Percentiles rank a stretch among this genome's conserved stretches.
Conservation (phyloP, 2,113 vertebrate genomes). For the Ochotona curzoniae region DNA sequence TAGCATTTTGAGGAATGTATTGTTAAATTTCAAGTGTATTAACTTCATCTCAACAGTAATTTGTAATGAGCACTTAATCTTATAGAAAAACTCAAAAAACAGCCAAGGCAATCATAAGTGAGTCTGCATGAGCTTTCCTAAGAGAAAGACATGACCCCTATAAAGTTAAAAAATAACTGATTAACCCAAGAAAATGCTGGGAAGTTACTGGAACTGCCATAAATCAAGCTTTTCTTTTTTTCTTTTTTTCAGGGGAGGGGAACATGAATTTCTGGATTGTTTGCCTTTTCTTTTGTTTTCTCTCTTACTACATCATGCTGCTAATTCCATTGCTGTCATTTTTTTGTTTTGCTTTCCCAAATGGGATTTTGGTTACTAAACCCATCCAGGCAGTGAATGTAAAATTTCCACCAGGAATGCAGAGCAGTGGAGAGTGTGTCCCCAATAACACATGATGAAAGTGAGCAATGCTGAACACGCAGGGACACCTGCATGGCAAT, state of each 20-base stretch:
- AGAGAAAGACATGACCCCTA: conserved; percentile 74
- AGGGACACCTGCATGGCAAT: neutral
- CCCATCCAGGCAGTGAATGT: neutral
- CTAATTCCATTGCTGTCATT: neutral
- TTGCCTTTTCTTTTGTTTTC: neutral
- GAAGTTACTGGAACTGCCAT: conserved; percentile 61
- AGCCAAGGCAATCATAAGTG: conserved; percentile 48
- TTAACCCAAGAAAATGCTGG: conserved; percentile 80
- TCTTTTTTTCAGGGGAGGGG: too few species aligned
- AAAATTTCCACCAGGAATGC: conserved; percentile 43
- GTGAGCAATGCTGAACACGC: neutral
- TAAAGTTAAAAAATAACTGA: conserved; percentile 80
- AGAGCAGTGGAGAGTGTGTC: neutral
- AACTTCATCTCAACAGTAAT: conserved; percentile 45
- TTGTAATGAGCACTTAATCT: neutral
- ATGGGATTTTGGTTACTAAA: neutral
- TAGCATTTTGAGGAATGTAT: neutral
- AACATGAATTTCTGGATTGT: neutral
- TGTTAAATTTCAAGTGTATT: conserved; percentile 26
- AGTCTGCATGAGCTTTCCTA: conserved; percentile 53
- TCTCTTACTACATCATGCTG: neutral
- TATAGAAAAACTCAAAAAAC: neutral
- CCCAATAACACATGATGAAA: neutral
- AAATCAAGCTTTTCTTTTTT: neutral
- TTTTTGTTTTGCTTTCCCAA: conserved; percentile 53